These are phyloP conservation scores for Platalea minor DNA, from an alignment of 2,797 vertebrate species.

Conservation along the genomic window DNA sequence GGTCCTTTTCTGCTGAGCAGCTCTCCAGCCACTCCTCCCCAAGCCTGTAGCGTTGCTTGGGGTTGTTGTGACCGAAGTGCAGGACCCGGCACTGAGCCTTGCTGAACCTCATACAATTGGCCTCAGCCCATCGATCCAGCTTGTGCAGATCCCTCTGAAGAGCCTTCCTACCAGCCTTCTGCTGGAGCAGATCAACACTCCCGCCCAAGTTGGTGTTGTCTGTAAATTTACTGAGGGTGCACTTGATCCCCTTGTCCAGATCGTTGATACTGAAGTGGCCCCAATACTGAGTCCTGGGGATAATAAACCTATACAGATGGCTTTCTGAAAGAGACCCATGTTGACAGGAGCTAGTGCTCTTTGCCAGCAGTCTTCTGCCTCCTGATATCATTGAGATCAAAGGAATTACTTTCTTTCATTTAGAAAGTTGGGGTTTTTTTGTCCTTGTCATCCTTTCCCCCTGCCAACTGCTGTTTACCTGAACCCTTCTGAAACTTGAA, in stretches of 20 bases:
- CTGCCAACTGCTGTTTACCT: background rate
- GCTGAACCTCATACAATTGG: rapidly evolving
- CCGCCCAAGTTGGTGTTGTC: rapidly evolving
- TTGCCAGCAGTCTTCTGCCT: background rate
- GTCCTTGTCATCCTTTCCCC: background rate
- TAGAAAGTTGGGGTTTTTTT: background rate
- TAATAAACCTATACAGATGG: background rate
- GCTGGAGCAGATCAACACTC: background rate
- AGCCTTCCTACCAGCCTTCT: background rate
- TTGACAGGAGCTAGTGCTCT: background rate
- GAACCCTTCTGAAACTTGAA: background rate
- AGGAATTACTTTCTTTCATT: background rate
- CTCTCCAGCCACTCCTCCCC: background rate
- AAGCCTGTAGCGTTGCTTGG: background rate
- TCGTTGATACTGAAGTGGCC: background rate
- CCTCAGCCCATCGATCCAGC: rapidly evolving
- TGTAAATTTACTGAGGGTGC: background rate
- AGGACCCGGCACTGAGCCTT: rapidly evolving
- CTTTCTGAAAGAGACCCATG: background rate
- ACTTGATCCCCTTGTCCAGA: rapidly evolving
- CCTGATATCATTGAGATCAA: background rate
- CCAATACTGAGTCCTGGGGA: background rate
- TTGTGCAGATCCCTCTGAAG: background rate
- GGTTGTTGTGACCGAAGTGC: background rate
- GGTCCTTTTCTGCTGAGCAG: background rate